Conservation (phyloP, 2,888 invertebrate genomes). For the Heliconius erato region DNA sequence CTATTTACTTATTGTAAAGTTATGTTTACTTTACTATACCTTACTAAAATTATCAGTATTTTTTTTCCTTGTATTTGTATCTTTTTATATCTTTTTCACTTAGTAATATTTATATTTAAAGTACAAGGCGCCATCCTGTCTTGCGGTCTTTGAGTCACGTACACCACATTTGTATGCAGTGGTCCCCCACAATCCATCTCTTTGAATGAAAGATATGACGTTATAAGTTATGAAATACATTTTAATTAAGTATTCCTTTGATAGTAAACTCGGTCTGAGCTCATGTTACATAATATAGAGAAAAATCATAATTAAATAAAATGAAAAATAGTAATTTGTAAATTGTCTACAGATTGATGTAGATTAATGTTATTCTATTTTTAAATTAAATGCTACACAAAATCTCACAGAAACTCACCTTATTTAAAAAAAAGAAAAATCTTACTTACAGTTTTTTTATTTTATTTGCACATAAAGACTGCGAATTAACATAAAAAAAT, state of each 20-base stretch:
- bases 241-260: constrained; percentile 65
- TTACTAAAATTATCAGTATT: background rate
- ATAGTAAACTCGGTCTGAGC: constrained; percentile 34
- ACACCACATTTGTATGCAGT: constrained; percentile 73
- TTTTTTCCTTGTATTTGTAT: background rate
- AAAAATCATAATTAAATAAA: background rate
- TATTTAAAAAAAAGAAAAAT: too few species aligned
- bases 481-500: too few species aligned
- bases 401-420: too few species aligned
- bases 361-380: too few species aligned
- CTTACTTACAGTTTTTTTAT: too few species aligned
- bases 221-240: constrained; percentile 73
- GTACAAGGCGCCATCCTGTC: constrained; percentile 71
- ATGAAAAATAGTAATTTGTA: too few species aligned
- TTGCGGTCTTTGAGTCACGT: constrained; percentile 61
- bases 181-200: constrained; percentile 64
- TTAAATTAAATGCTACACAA: too few species aligned
- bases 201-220: constrained; percentile 69
- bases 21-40: background rate
- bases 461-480: too few species aligned
- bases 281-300: constrained; percentile 47
- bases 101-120: constrained; percentile 39
- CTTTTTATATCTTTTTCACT: constrained; percentile 12
- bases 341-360: background rate
- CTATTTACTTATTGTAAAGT: background rate